Evolutionary conservation across 1,140 invertebrate species (phyloP), one percentile per base, ranked within the genome.

Genomic region (Papilio xuthus): DNA sequence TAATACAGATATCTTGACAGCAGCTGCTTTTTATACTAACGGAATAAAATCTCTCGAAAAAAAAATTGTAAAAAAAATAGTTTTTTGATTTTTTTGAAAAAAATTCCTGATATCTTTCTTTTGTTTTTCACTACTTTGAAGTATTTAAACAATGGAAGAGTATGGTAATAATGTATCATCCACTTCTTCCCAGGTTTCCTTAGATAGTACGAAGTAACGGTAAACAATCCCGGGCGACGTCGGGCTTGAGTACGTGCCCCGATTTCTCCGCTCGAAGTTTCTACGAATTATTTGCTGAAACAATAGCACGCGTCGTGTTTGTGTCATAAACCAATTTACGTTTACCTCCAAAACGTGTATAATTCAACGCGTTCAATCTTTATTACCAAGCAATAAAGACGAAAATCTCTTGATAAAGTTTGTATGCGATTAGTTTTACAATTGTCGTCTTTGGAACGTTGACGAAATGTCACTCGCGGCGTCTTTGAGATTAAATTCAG

Each of bases 261-360:
- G 91, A 92, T 92, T 93, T 91, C 90, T 89, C 89, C 81, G 81
- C 83, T 80, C 81, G 79, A 88, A 87, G 86, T 87, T 92, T 93
- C 90, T 84, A 83, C 84, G 90, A 90, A 92, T 89, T 92, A 92
- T 93, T 93, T 93, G 88, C 89, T 92, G 87, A 92, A 92, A 92
- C 90, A 92, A 92, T 92, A 92, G 87, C 87, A 89, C 86, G 85
- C 81, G 92, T 87, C 82, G 86, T 88, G 86, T 89, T 89, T 89
- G 84, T 86, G 83, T 79, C 85, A 78, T 80, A 84, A 79, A 85
- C 83, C 82, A 86, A 82, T 77, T 83, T 84, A 82, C 74, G 67
- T 76, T 72, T 50, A 60, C n/a, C 23, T 37, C 70, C 47, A 18
- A 44, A 67, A 26, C 77, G 80, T 70, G 47, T 71, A 56, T 20